These are phyloP conservation scores for Pachydiplax longipennis DNA, from an alignment of 2,888 invertebrate species.

Conservation along the genomic window DNA sequence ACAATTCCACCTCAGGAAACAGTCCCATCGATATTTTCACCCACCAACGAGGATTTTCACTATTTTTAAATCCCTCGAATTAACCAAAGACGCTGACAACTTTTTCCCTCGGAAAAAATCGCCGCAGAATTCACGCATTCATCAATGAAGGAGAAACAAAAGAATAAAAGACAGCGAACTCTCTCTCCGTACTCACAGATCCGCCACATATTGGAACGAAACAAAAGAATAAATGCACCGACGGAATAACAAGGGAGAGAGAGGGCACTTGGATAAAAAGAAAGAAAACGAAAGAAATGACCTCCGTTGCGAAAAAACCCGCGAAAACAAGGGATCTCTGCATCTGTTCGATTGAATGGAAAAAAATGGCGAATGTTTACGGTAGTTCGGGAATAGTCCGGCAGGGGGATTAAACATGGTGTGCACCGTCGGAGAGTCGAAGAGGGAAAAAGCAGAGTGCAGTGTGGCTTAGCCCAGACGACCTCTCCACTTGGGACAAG, in stretches of 20 bases:
- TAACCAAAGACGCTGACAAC: too few species aligned
- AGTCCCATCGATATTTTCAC: too few species aligned
- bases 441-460: neutral
- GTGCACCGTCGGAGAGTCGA: constrained; percentile 12
- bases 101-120: too few species aligned
- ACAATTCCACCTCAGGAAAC: too few species aligned
- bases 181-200: neutral
- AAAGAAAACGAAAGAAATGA: neutral
- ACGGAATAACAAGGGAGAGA: too few species aligned
- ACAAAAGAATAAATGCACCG: too few species aligned
- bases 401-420: constrained; percentile 16
- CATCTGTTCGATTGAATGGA: constrained; percentile 17
- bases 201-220: too few species aligned
- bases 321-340: constrained; percentile 3
- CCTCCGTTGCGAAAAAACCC: neutral
- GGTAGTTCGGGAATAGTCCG: neutral
- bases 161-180: neutral
- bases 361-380: constrained; percentile 7
- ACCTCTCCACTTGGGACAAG: neutral
- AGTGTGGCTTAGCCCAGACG: neutral
- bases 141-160: neutral
- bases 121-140: neutral
- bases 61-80: too few species aligned
- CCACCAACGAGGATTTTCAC: too few species aligned
- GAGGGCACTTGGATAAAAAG: too few species aligned